Base-by-base conservation (phyloP, 2,888 invertebrate species). In the Oscheius myriophilus region DNA sequence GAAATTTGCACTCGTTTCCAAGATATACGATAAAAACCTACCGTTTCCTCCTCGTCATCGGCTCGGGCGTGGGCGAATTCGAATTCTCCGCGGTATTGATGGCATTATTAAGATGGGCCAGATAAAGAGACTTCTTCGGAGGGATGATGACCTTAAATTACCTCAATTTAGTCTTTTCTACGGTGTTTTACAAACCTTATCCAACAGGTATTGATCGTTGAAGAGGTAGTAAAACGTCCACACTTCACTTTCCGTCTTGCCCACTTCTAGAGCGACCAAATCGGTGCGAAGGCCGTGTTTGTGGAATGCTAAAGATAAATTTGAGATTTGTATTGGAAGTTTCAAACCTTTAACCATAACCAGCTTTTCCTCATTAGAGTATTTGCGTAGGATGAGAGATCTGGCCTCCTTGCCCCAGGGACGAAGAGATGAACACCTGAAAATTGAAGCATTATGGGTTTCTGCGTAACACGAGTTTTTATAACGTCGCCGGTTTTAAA, bases 1-100 rank as follows among this genome's bases (percentile, higher is more conserved):
- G n/a, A n/a, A n/a, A n/a, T n/a, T n/a, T n/a, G n/a, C n/a, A n/a
- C n/a, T n/a, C n/a, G n/a, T n/a, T n/a, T n/a, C n/a, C n/a, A n/a
- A n/a, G n/a, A n/a, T n/a, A n/a, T n/a, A n/a, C n/a, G n/a, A n/a
- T n/a, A 3, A 51, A 12, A 51, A 51, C 21, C 1, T 55, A 55
- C 55, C 55, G 39, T 39, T 55, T 55, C 55, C 55, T 33, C n/a
- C 55, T 33, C 2, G 39, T 41, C n/a, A 33, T 55, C 16, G 57
- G 61, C 25, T 61, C 61, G 1, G 61, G 61, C 25, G 61, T 61
- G 1, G 49, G 39, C 7, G 61, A 61, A 25, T 49, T 39, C 26
- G 61, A 61, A 1, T 14, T 46, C 9, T n/a, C 25, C n/a, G 23
- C 33, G n/a, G 26, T 49, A 25, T n/a, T 18, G 1, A 33, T 18